Base-by-base conservation (phyloP, 2,888 invertebrate genomes). In the Melieria picta region DNA sequence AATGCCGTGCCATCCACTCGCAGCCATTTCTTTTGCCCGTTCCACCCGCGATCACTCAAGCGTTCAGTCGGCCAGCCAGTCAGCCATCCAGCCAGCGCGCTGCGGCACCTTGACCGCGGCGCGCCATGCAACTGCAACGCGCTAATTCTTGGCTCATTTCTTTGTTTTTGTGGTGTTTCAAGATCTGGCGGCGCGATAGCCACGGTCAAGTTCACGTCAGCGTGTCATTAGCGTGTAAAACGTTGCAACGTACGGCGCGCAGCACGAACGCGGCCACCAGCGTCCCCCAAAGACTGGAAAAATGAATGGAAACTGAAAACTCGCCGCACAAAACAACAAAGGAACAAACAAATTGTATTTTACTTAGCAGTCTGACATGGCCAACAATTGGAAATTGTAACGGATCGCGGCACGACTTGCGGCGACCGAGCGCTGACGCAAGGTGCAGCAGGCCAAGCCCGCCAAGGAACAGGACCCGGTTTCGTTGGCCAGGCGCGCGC, bases 131-230 rank as follows among this genome's bases (percentile, higher is more conserved):
- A 46, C 30, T 66, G 42, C 13, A 50, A 60, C 58, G 43, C 58
- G 43, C 60, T 46, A 30, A 58, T 58, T 52, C 50, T 43, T 48
- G 30, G 7, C 60, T 48, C 69, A 65, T 57, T 67, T 58, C 71
- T 69, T 58, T 66, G 62, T 47, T 61, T 66, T 56, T 66, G 66
- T 50, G 62, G 57, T 68, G 61, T 71, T 72, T 73, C 66, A 69
- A 77, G 77, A 77, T 77, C 77, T 73, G 75, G 72, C 61, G 65
- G 76, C 74, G 64, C 75, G 85, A 84, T 84, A 84, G 84, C 85
- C 82, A 85, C 82, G 84, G 84, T 85, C 84, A 84, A 84, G 84
- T 84, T 84, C 84, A 84, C 81, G 81, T 77, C 81, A 71, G 77
- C 78, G 80, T 81, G 77, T 81, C 81, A 81, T 81, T 81, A 81